Evolutionary conservation across 2,113 vertebrate species (phyloP).

Genomic region (Pseudolaguvia tuberculata): DNA sequence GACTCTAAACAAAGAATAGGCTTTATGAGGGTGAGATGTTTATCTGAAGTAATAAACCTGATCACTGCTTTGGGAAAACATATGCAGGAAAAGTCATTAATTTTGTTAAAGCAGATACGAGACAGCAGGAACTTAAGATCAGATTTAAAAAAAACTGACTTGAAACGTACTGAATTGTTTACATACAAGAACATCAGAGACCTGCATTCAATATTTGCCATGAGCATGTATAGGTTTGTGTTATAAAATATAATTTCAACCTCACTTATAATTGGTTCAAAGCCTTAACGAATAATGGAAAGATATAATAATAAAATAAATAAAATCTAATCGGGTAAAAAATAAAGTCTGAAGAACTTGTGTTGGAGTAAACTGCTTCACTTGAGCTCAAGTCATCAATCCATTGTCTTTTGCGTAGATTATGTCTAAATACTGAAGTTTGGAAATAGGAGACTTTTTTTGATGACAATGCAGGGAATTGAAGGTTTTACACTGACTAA

Average conservation of each 20-base stretch:
- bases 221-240: background rate
- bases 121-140: slow-evolving; percentile 2
- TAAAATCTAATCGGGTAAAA: too few relatives aligned
- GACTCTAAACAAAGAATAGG: slow-evolving; percentile 27
- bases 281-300: too few relatives aligned
- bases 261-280: background rate
- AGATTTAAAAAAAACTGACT: background rate
- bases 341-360: background rate
- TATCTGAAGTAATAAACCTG: slow-evolving; percentile 18
- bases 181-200: background rate
- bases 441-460: slow-evolving; percentile 12
- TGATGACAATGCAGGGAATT: slow-evolving; percentile 23
- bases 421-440: background rate
- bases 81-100: slow-evolving; percentile 1
- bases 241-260: background rate
- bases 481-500: slow-evolving; percentile 50
- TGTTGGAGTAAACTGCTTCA: background rate
- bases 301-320: too few relatives aligned
- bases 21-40: background rate
- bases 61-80: slow-evolving; percentile 14
- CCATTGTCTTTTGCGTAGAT: slow-evolving; percentile 16
- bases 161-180: background rate
- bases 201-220: background rate
- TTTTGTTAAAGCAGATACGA: slow-evolving; percentile 29
- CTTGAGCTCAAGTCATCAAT: background rate